Conservation (phyloP, 2,888 invertebrate genomes). For the Scaptomyza caliginosa region DNA sequence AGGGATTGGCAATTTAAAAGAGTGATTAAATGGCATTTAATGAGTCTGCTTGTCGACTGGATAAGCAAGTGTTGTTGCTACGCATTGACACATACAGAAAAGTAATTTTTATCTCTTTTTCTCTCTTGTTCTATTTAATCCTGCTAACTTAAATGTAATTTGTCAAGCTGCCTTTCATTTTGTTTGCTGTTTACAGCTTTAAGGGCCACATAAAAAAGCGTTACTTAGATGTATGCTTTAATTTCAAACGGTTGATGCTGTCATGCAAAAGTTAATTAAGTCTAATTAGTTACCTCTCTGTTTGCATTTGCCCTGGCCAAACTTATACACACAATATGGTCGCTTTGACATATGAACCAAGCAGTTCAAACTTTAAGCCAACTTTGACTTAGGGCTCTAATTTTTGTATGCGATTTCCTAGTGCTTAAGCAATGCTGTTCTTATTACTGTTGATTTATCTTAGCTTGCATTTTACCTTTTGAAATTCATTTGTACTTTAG, state of each 20-base stretch:
- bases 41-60: slow-evolving; percentile 33
- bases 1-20: slow-evolving; percentile 27
- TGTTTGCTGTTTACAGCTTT: not conserved
- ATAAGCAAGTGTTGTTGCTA: slow-evolving; percentile 19
- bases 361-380: not conserved
- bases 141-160: slow-evolving; percentile 3
- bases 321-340: not conserved
- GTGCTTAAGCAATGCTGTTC: no score
- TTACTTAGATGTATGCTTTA: not conserved
- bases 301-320: not conserved
- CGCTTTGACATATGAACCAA: not conserved
- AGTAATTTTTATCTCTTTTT: not conserved
- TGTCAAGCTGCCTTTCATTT: not conserved
- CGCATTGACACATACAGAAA: slow-evolving; percentile 5
- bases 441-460: no score
- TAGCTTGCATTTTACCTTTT: not conserved
- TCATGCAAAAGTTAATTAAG: slow-evolving; percentile 1
- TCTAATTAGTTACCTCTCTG: not conserved
- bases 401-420: no score
- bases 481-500: not conserved
- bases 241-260: not conserved
- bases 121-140: not conserved
- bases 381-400: no score
- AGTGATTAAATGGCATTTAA: slow-evolving; percentile 66
- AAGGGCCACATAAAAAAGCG: not conserved